Base-by-base conservation (phyloP, 2,888 invertebrate genomes). In the Beris morrisii region DNA sequence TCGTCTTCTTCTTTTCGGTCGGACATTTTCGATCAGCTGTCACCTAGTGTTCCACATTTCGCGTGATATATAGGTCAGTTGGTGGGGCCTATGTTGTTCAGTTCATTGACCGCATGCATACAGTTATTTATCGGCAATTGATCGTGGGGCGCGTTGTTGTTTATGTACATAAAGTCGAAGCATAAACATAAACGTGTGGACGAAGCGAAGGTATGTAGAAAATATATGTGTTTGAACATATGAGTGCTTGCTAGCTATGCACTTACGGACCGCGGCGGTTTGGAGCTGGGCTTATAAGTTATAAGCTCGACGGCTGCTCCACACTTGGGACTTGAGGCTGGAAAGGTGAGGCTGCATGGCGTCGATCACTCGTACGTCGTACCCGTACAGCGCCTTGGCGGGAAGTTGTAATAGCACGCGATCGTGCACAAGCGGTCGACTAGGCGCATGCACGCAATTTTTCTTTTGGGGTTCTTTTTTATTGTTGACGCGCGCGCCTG, bases 21-120 rank as follows among this genome's bases (percentile, higher is more conserved):
- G 31, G 67, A 64, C 71, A 69, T 70, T 71, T 73, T 72, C 74
- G 75, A 75, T 75, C 76, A 74, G 75, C 75, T 76, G 76, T 75
- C 76, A 76, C 75, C 75, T 73, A 76, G 74, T 75, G 76, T 74
- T 76, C 76, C 74, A 76, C 76, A 74, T 76, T 69, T 61, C 53
- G 73, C 73, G 73, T 73, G 73, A 75, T 73, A 76, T 76, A 75
- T 76, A 73, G 76, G 76, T 75, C 75, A 75, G 73, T 73, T 73
- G 71, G 72, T 75, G 74, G 73, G 74, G 74, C 73, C 61, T 73
- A 73, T 74, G 72, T 73, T 72, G 70, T 70, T 69, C 61, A 67
- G 75, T 74, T 75, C 75, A 75, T 70, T 70, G 75, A 75, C 75
- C 76, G 73, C 61, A 61, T 57, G 57, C 64, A 66, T 66, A 69